These are phyloP conservation scores for Wasmannia auropunctata DNA, from an alignment of 1,140 invertebrate genomes.

Conservation along the genomic window DNA sequence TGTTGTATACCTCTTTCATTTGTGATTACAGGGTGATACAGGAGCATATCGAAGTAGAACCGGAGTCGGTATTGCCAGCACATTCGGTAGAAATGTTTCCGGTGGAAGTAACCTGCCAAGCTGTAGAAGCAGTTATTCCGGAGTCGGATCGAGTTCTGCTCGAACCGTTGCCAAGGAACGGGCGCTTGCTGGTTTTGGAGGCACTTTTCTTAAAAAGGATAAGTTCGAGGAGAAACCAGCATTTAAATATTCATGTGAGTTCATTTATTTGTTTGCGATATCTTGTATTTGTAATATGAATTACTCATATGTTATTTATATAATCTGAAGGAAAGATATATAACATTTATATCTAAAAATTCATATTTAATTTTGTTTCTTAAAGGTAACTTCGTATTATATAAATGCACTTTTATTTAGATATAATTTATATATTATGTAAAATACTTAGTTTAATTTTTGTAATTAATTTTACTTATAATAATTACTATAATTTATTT, in stretches of 20 bases:
- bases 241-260: constrained; percentile 80
- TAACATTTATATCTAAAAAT: not conserved
- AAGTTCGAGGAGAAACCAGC: constrained; percentile 78
- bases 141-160: constrained; percentile 70
- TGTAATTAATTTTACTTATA: not conserved
- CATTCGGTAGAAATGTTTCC: constrained; percentile 74
- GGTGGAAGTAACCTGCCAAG: constrained; percentile 75
- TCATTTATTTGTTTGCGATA: not conserved
- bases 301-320: not conserved
- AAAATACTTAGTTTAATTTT: not conserved
- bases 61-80: constrained; percentile 64
- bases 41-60: constrained; percentile 78
- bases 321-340: not conserved
- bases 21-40: constrained; percentile 76
- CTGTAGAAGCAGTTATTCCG: constrained; percentile 79
- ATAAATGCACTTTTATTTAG: not conserved
- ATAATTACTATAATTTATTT: not conserved
- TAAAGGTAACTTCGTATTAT: not conserved
- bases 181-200: constrained; percentile 71
- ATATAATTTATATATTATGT: not conserved
- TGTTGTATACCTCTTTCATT: not conserved
- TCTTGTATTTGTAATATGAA: not conserved
- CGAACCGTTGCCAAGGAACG: constrained; percentile 76
- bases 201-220: constrained; percentile 77
- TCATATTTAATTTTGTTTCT: not conserved